These are phyloP conservation scores for Leptinotarsa tumamoca DNA, from an alignment of 2,888 invertebrate genomes.

Conservation along the genomic window DNA sequence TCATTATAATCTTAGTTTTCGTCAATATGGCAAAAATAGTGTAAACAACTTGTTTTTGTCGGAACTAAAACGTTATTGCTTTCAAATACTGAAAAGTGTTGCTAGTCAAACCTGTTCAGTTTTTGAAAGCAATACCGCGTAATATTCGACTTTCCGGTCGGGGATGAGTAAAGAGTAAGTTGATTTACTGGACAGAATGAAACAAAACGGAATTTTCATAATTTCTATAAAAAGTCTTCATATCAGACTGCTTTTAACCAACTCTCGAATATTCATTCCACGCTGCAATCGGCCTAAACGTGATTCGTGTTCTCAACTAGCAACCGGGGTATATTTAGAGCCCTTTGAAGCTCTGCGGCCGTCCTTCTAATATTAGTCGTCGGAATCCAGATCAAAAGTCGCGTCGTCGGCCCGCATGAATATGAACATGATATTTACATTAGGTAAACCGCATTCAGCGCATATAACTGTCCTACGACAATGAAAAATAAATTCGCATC, in stretches of 20 bases:
- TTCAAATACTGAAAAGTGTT: too few relatives aligned
- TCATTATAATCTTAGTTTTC: too few relatives aligned
- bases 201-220: too few relatives aligned
- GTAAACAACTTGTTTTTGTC: too few relatives aligned
- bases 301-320: constrained; percentile 1
- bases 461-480: constrained; percentile 17
- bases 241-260: not conserved
- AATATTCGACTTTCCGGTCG: too few relatives aligned
- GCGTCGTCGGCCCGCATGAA: constrained; percentile 7
- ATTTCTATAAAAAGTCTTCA: too few relatives aligned
- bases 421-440: constrained; percentile 19
- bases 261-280: not conserved
- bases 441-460: constrained; percentile 3
- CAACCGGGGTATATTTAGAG: constrained; percentile 19
- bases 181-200: too few relatives aligned
- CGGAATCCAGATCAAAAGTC: constrained; percentile 15
- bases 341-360: constrained; percentile 12
- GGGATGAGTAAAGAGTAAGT: too few relatives aligned
- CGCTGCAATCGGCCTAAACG: not conserved
- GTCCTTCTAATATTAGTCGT: constrained; percentile 12
- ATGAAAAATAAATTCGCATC: constrained; percentile 15
- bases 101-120: too few relatives aligned
- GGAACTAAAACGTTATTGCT: too few relatives aligned
- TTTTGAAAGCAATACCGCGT: too few relatives aligned
- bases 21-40: too few relatives aligned